Base-by-base conservation (phyloP, 2,113 vertebrate genomes). In the Okapia johnstoni region DNA sequence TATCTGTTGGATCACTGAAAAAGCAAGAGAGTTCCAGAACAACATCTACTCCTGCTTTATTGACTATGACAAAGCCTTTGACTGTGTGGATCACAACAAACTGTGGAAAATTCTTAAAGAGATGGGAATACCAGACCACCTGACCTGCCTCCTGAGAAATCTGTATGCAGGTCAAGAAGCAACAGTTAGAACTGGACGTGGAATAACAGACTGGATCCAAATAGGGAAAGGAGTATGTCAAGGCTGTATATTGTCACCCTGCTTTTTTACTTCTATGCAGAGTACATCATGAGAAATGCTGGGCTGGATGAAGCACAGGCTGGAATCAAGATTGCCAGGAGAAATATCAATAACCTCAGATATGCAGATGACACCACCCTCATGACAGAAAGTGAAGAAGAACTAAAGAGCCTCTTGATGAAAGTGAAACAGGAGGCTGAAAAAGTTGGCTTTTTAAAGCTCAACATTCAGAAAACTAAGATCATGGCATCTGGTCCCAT, bases 1-100 rank as follows among this genome's bases (percentile, higher is more conserved):
- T 14, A 61, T 33, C 28, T 0, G 0, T 0, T 61, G 14, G 6
- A 33, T 61, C 14, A 61, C 0, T 61, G 60, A 33, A 61, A 61
- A 61, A 33, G 0, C 60, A 16, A 61, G 30, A 61, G 28, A 33
- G 14, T 61, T 61, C 60, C 60, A 61, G 60, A 61, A 61, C 33
- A 61, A 61, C 60, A 61, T 33, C 60, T 61, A 61, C 3, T 1
- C 16, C 60, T 33, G 60, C 14, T 33, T 61, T 61, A 33, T 33
- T 61, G 60, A 33, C 60, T 61, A 33, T 0, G 3, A 14, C 60
- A 61, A 61, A 61, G 60, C 28, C 28, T 33, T 61, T 33, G 28
- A 16, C 60, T 61, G 14, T 33, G 14, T 61, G 60, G 28, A 33
- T 61, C 28, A 61, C 60, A 61, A 3, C 3, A 61, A 61, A 61